Base-by-base conservation (phyloP, 1,140 invertebrate genomes). In the Caenorhabditis tropicalis region DNA sequence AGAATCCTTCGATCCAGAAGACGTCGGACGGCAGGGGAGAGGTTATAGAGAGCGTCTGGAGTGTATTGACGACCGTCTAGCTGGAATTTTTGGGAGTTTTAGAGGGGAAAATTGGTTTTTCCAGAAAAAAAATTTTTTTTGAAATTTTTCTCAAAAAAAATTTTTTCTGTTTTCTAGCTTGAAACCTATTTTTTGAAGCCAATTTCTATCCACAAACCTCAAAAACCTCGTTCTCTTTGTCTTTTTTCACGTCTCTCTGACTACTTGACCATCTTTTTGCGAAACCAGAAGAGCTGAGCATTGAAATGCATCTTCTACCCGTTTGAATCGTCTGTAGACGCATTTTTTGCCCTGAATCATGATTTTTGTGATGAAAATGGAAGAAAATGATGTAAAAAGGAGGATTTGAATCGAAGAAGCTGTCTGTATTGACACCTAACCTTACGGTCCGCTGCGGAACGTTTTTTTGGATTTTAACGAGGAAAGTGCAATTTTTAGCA, bases 1-100 rank as follows among this genome's bases (percentile, higher is more conserved):
- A 85, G 81, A 5, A 85, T 43, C 16, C 70, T 21, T 43, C 84
- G 85, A 39, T 82, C 33, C 46, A 85, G 43, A 31, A 85, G 43
- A 10, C 43, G 60, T 27, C 56, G 27, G 4, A 85, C 84, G 7
- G 58, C 80, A 43, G 80, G 80, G 0, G 84, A 85, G 2, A 85
- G 19, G 43, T 85, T 85, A 33, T 81, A 85, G 15, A 36, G 21
- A 0, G 29, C 16, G 27, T 84, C 83, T 27, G 70, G 39, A 7
- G 21, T 27, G 48, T 74, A 46, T 65, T 79, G 21, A 7, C 51
- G 36, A 2, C 83, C 83, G 49, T 84, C 83, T 29, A 84, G 16
- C 83, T 84, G 74, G 6, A 84, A 21, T 31, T 27, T 27, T 74
- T 21, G 10, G 58, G 2, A 4, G 7, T 60, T 33, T 33, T 0